A percentile compares a stretch with the other conserved stretches of the same genome.
Conservation (phyloP, 2,888 invertebrate genomes). For the Anarsia innoxiella region DNA sequence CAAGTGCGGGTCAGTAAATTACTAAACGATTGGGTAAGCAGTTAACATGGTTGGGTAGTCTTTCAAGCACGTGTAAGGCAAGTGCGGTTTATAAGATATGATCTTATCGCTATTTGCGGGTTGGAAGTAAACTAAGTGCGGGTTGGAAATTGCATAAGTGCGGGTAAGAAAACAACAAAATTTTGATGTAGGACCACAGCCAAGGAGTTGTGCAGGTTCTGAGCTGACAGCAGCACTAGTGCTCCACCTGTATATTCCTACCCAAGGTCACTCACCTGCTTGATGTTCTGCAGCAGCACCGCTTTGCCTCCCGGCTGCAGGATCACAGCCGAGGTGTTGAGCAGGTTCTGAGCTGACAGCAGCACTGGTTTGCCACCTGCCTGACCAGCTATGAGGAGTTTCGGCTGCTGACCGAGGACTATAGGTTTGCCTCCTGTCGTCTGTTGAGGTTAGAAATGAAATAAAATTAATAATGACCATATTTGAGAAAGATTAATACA, state of each 20-base stretch:
- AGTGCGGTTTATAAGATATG: no score
- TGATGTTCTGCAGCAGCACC: constrained; percentile 69
- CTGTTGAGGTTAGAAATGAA: background rate
- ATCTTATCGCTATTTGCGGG: no score
- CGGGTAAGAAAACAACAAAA: no score
- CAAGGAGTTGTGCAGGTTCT: constrained; percentile 57
- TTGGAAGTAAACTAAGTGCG: no score
- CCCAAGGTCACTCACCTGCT: constrained; percentile 50
- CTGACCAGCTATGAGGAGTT: constrained; percentile 53
- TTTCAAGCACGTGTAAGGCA: no score
- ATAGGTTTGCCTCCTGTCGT: constrained; percentile 53
- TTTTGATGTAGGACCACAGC: constrained; percentile 64
- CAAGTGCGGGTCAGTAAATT: no score
- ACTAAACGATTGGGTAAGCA: no score
- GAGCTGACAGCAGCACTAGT: constrained; percentile 54
- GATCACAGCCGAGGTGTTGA: constrained; percentile 61
- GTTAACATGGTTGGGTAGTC: no score
- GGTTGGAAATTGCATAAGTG: no score
- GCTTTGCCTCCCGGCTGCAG: constrained; percentile 70
- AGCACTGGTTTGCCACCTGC: constrained; percentile 59
- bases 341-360: constrained; percentile 53
- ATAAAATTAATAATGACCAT: background rate
- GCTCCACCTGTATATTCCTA: constrained; percentile 63
- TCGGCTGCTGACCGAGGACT: constrained; percentile 59
- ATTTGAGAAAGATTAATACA: background rate